Evolutionary conservation across 2,888 invertebrate genomes (phyloP), one percentile per base, ranked within the genome.

Genomic region (Noctuana brunneofusca): DNA sequence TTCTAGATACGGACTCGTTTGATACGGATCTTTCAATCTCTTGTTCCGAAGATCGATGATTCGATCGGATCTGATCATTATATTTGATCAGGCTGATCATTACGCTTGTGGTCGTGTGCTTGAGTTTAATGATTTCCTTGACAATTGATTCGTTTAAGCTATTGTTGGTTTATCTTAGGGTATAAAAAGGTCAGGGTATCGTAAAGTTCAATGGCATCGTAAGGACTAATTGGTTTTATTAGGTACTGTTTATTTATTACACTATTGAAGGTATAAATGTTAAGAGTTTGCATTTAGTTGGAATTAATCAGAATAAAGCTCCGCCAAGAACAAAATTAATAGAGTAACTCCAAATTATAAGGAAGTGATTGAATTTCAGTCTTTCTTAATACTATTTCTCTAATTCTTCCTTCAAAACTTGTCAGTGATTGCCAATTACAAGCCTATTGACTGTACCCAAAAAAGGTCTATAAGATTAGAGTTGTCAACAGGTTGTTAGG

Each of bases 1-100:
- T 60, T 60, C 59, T 59, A 59, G 59, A 54, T 60, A 54, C 48
- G 8, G 32, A 55, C 48, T 55, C 54, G 54, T 48, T 60, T 54
- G 54, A 62, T 60, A 54, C 60, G 54, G 60, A 54, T 60, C 60
- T 60, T 60, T 60, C 60, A 60, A 60, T 60, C 60, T 60, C 60
- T 60, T 60, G 60, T 59, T 53, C 60, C 54, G 54, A 60, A 60
- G 60, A 60, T 60, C 53, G 60, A 60, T 60, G 54, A 60, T 60
- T 18, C 35, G 46, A 54, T 54, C 16, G 35, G 24, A 60, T 60
- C 54, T 54, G 60, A 54, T 60, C 60, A 60, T 60, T 60, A 60
- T 60, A 60, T 60, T 60, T 60, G 54, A 60, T 60, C 60, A 60
- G 53, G 35, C 18, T 38, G 53, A 59, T 59, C 54, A 60, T 60